A percentile compares a stretch with the other conserved stretches of the same genome.
Conservation (phyloP, 2,113 vertebrate genomes). For the Garra rufa region DNA sequence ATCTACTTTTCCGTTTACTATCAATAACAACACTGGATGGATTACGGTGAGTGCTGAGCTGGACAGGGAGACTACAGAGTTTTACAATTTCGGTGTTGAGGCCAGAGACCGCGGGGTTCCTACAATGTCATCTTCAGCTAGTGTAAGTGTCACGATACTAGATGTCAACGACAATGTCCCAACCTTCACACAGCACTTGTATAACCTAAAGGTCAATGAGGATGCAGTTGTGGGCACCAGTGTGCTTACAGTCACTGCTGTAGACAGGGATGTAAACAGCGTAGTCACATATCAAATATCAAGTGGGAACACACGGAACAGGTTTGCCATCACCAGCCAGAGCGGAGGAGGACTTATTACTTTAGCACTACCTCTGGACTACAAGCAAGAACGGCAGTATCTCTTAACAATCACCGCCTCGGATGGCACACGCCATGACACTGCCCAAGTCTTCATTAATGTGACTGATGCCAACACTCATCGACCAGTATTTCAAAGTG, state of each 20-base stretch:
- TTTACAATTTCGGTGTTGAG: slow-evolving; percentile 85
- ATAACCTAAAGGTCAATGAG: slow-evolving; percentile 84
- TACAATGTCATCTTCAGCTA: slow-evolving; percentile 84
- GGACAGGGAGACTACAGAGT: slow-evolving; percentile 83
- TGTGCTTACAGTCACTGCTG: slow-evolving; percentile 82
- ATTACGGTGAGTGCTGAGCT: slow-evolving; percentile 82
- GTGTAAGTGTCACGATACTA: slow-evolving; percentile 83
- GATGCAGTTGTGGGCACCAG: slow-evolving; percentile 84
- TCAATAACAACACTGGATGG: slow-evolving; percentile 88
- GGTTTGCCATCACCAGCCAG: slow-evolving; percentile 88
- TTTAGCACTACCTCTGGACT: slow-evolving; percentile 85
- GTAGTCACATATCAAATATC: slow-evolving; percentile 89
- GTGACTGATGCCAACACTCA: slow-evolving; percentile 89
- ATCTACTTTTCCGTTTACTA: slow-evolving; percentile 80
- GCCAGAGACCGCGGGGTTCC: slow-evolving; percentile 84
- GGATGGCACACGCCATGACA: slow-evolving; percentile 84
- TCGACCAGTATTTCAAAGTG: slow-evolving; percentile 87
- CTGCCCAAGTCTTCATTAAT: slow-evolving; percentile 84
- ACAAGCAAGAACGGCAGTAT: slow-evolving; percentile 89
- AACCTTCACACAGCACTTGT: slow-evolving; percentile 81
- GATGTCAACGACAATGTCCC: slow-evolving; percentile 89
- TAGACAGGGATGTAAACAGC: slow-evolving; percentile 85
- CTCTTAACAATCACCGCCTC: slow-evolving; percentile 86
- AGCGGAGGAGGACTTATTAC: slow-evolving; percentile 87
- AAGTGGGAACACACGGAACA: slow-evolving; percentile 87